Evolutionary conservation across 2,797 vertebrate genomes (phyloP).

Genomic region (Lates japonicus): DNA sequence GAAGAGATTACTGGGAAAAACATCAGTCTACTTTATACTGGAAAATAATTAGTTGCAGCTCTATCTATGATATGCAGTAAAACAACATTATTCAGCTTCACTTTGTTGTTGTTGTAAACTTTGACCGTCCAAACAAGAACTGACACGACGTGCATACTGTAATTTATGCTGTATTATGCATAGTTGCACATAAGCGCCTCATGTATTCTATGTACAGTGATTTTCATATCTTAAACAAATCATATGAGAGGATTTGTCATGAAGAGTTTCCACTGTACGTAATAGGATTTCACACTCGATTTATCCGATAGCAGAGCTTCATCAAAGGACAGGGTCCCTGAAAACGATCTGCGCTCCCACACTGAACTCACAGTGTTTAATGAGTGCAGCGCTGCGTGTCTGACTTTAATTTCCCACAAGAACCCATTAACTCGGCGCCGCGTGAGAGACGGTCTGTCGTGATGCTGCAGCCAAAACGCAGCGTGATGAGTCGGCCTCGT

Average conservation of each 20-base stretch:
- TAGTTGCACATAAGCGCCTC: too few species aligned
- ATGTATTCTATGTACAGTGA: neutral
- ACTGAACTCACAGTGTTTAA: neutral
- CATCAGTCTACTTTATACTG: too few species aligned
- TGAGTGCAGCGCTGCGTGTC: neutral
- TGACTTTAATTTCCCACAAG: slow-evolving; percentile 18
- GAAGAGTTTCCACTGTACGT: neutral
- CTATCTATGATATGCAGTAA: too few species aligned
- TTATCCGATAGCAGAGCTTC: neutral
- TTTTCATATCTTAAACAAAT: neutral
- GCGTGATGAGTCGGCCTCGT: neutral
- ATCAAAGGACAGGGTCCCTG: neutral
- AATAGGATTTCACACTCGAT: slow-evolving; percentile 9
- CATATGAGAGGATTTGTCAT: neutral
- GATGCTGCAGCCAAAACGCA: neutral
- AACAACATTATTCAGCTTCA: too few species aligned
- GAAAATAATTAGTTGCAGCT: too few species aligned
- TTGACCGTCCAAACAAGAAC: too few species aligned
- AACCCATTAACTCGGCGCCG: neutral
- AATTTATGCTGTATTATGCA: too few species aligned
- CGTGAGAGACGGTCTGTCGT: neutral
- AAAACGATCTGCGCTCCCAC: neutral
- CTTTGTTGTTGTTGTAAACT: too few species aligned
- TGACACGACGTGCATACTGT: too few species aligned
- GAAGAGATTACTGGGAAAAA: too few species aligned